These are phyloP conservation scores for Vireo altiloquus DNA, from an alignment of 2,113 vertebrate genomes.

Conservation along the genomic window DNA sequence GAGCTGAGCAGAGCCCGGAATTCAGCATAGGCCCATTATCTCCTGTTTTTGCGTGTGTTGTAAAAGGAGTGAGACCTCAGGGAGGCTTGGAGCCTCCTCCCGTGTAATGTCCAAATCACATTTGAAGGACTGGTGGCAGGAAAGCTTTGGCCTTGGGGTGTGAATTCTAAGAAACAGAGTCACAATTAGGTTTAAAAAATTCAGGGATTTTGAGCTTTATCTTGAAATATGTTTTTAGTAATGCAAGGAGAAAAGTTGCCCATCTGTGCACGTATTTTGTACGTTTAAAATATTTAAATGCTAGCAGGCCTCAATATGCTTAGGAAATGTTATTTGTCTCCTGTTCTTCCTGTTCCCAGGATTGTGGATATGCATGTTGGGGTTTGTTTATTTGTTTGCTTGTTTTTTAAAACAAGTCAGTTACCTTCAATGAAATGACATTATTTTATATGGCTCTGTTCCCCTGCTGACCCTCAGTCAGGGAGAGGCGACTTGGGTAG, in stretches of 20 bases:
- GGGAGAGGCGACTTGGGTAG: not conserved
- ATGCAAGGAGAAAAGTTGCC: constrained; percentile 71
- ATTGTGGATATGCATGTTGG: not conserved
- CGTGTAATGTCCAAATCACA: constrained; percentile 76
- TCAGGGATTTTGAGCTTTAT: constrained; percentile 78
- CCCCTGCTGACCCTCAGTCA: not conserved
- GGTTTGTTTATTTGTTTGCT: not conserved
- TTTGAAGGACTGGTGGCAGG: constrained; percentile 79
- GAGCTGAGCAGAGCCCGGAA: constrained; percentile 67
- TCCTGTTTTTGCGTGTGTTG: constrained; percentile 67
- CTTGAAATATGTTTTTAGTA: constrained; percentile 74
- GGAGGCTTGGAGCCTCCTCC: constrained; percentile 77
- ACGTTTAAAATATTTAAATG: constrained; percentile 76
- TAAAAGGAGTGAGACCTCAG: constrained; percentile 74
- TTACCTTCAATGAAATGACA: not conserved
- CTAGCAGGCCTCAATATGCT: constrained; percentile 63
- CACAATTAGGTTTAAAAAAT: constrained; percentile 84
- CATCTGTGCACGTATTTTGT: constrained; percentile 77
- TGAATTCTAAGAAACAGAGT: constrained; percentile 76
- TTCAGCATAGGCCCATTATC: constrained; percentile 80
- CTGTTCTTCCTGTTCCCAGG: not conserved
- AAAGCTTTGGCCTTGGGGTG: constrained; percentile 80
- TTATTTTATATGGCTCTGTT: not conserved
- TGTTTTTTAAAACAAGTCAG: not conserved
- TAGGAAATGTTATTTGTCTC: constrained; percentile 67